phyloP scores from a whole-genome alignment of 1,140 invertebrate species.

The Cydia pomonella region DNA sequence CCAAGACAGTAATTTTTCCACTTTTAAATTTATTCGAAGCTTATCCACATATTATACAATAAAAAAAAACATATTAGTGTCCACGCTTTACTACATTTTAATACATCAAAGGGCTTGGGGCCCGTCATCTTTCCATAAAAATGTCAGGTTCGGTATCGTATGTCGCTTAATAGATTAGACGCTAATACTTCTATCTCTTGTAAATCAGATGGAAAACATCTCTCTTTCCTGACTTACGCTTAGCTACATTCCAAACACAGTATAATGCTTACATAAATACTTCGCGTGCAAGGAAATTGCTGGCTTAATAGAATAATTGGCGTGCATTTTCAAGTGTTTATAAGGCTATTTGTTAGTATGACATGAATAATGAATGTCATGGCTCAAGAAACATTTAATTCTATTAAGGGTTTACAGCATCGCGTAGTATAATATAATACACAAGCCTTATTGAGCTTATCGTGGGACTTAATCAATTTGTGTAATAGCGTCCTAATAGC shows the following conservation, averaged over 20 bases:
- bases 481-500: no score
- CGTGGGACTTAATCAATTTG: no score
- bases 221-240: neutral
- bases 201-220: neutral
- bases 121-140: no score
- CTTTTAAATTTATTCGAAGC: no score
- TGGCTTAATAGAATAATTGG: neutral
- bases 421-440: neutral
- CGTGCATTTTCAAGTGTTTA: slow-evolving; percentile 1
- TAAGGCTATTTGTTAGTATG: neutral
- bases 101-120: no score
- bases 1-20: no score
- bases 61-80: no score
- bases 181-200: neutral
- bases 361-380: neutral
- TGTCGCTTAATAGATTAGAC: no score
- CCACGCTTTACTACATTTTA: no score
- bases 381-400: neutral
- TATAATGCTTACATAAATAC: neutral
- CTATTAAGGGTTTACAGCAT: neutral
- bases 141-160: no score
- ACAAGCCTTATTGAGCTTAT: no score
- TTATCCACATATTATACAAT: no score
- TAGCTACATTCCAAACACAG: neutral
- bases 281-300: neutral